Percentiles rank a stretch among this genome's conserved stretches.
phyloP scores from a whole-genome alignment of 2,113 vertebrate species.

The Prolemur simus region DNA sequence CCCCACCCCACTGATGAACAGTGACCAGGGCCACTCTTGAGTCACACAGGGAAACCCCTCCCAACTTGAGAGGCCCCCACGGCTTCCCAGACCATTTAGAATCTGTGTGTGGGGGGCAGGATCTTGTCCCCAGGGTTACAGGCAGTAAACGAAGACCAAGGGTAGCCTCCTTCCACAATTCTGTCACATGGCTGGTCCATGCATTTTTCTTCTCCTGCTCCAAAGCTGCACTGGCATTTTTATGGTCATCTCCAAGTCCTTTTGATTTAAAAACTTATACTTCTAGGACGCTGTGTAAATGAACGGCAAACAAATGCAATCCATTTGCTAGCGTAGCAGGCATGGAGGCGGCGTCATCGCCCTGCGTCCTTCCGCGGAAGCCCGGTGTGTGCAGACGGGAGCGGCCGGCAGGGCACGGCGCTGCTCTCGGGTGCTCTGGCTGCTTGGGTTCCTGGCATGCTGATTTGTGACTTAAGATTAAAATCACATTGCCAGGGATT shows the following conservation, averaged over 20 bases:
- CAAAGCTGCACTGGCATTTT: not conserved
- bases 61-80: not conserved
- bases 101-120: too few relatives aligned
- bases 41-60: too few relatives aligned
- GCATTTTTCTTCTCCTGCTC: not conserved
- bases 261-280: not conserved
- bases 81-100: too few relatives aligned
- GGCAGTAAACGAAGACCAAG: too few relatives aligned
- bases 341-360: not conserved
- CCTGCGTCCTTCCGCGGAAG: not conserved
- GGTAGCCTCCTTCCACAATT: rapidly evolving
- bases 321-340: not conserved
- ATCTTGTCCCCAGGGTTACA: too few relatives aligned
- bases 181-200: not conserved
- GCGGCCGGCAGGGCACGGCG: not conserved
- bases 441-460: slow-evolving; percentile 99
- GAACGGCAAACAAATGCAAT: not conserved
- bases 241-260: not conserved
- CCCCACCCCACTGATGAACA: rapidly evolving
- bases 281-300: not conserved
- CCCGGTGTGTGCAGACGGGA: not conserved
- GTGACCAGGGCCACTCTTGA: rapidly evolving
- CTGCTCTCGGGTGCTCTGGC: slow-evolving; percentile 84
- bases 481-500: slow-evolving; percentile 99
- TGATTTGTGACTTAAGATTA: slow-evolving; percentile 99